Evolutionary conservation across 2,113 vertebrate species (phyloP).

Genomic region (Emydocephalus ijimae): DNA sequence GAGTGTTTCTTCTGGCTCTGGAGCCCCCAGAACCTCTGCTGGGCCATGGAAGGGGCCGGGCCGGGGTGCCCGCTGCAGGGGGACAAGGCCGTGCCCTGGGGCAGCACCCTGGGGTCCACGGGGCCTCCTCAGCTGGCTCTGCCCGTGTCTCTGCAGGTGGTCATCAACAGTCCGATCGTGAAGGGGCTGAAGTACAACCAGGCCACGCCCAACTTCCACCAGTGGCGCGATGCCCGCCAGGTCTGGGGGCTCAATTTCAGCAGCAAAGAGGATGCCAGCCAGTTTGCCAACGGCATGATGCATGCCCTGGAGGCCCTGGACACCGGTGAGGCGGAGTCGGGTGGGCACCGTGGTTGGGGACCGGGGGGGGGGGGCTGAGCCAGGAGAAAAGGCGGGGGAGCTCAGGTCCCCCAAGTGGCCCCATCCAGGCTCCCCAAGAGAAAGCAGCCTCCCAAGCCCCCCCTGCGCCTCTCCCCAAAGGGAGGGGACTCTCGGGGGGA

Average conservation of each 20-base stretch:
- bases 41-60: neutral
- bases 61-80: neutral
- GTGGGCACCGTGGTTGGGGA: neutral
- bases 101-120: accelerated
- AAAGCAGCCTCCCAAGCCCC: neutral
- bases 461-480: neutral
- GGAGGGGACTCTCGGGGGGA: neutral
- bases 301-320: slow-evolving; percentile 60
- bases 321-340: neutral
- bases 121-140: neutral
- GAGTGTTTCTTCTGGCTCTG: neutral
- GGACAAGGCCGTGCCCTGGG: neutral
- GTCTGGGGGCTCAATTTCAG: slow-evolving; percentile 93
- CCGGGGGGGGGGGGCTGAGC: neutral
- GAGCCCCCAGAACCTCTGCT: neutral
- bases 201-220: slow-evolving; percentile 89
- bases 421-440: neutral
- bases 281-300: slow-evolving; percentile 77
- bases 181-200: slow-evolving; percentile 90
- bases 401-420: neutral
- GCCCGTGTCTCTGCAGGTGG: slow-evolving; percentile 68
- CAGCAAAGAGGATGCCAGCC: slow-evolving; percentile 82
- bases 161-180: slow-evolving; percentile 86
- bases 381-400: neutral
- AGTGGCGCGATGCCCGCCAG: slow-evolving; percentile 88